Percentiles rank a stretch among this genome's conserved stretches.
These are phyloP conservation scores for Drosophila buzzatii DNA, from an alignment of 2,888 invertebrate genomes.

Conservation along the genomic window DNA sequence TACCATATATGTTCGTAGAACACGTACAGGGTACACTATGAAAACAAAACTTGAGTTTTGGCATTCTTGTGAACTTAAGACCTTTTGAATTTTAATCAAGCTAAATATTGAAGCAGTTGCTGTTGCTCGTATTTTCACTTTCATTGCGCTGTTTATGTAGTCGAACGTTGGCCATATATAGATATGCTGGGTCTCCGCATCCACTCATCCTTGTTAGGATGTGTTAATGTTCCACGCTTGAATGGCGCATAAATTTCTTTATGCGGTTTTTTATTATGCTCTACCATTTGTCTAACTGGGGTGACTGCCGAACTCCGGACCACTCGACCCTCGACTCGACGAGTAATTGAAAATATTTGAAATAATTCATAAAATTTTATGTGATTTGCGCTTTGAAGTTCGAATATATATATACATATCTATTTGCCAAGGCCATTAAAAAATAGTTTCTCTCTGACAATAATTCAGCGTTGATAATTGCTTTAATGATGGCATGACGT, in stretches of 20 bases:
- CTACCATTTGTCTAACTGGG: constrained; percentile 53
- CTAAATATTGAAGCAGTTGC: constrained; percentile 70
- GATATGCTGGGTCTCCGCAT: constrained; percentile 11
- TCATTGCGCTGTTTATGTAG: constrained; percentile 67
- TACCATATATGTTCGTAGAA: background rate
- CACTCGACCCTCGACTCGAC: constrained; percentile 26
- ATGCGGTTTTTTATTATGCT: constrained; percentile 74
- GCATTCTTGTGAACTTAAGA: constrained; percentile 45
- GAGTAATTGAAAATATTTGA: constrained; percentile 79
- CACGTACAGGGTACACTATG: background rate
- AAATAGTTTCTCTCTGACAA: constrained; percentile 60
- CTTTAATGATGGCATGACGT: constrained; percentile 78
- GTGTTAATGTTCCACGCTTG: constrained; percentile 78
- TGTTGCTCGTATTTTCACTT: constrained; percentile 64
- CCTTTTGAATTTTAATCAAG: constrained; percentile 80
- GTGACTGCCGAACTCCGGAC: constrained; percentile 36
- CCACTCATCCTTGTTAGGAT: constrained; percentile 46
- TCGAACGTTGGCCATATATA: constrained; percentile 39
- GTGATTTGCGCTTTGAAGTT: constrained; percentile 64
- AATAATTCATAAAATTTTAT: constrained; percentile 81
- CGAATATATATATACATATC: constrained; percentile 29
- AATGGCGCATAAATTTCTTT: constrained; percentile 79
- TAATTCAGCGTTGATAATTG: constrained; percentile 73
- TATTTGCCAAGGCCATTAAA: constrained; percentile 60
- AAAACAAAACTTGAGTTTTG: constrained; percentile 10